Base-by-base conservation (phyloP, 2,888 invertebrate species). In the Oscheius sp. region DNA sequence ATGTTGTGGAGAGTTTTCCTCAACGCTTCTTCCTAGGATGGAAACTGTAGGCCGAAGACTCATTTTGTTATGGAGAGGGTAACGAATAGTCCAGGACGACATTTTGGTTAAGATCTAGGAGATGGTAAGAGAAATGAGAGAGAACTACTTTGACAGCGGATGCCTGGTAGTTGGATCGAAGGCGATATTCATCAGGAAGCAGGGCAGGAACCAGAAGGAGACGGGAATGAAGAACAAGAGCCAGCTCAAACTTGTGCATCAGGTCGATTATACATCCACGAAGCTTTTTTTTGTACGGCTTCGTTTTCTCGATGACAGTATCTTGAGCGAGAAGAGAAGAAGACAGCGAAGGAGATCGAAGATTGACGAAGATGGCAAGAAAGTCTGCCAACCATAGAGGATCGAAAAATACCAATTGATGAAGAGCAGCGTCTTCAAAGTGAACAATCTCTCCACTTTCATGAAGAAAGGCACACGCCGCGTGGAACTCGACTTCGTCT, bases 341-440 rank as follows among this genome's bases (percentile, higher is more conserved):
- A 12, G 74, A 70, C 0, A 73, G 45, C n/a, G 61, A 57, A 0
- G 74, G 68, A 3, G 71, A 67, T 62, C 77, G 51, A 22, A 38
- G 17, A n/a, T 14, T 20, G 17, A 97, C 94, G 0, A 97, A 95
- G 87, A 94, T 94, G 0, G 97, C 95, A 41, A 98, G 87, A 90
- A 96, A 93, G 87, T 98, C 97, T 87, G 96, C 97, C 45, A 98
- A 89, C 97, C 97, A 98, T 87, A 98, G 97, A 0, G 97, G 96
- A 87, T 95, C 93, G 49, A 98, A 88, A 87, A 98, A 98, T 88
- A 95, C 96, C 57, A 95, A 89, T 88, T 97, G 95, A 85, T 94
- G 92, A 1, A 95, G 88, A 0, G 94, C 93, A 0, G 94, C 94
- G 67, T 95, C 95, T 38, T 83, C 84, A 59, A 80, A 81, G 32